Conservation (phyloP, 2,797 vertebrate species). For the Gambusia yucatana region DNA sequence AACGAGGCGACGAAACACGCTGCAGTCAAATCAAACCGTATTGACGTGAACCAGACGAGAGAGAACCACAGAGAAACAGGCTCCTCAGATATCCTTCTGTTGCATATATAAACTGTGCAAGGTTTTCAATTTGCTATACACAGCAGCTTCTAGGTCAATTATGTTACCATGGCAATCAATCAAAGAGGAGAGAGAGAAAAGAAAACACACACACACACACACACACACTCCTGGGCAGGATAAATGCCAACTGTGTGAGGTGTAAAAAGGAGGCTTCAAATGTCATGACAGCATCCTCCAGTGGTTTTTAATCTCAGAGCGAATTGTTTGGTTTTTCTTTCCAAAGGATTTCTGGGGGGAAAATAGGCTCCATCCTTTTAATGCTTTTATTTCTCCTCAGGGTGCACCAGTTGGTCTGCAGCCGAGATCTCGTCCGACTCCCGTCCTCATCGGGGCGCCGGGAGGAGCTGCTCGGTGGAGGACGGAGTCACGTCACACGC, state of each 20-base stretch:
- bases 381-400: constrained; percentile 58
- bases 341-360: neutral
- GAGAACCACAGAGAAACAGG: neutral
- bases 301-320: neutral
- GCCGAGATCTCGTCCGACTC: constrained; percentile 14
- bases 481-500: constrained; percentile 61
- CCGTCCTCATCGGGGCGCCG: constrained; percentile 51
- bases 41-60: neutral
- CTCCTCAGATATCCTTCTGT: neutral
- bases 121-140: constrained; percentile 24
- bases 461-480: constrained; percentile 64
- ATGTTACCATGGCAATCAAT: constrained; percentile 60
- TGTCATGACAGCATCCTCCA: neutral
- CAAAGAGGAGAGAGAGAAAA: neutral
- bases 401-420: constrained; percentile 79
- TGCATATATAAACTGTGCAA: neutral
- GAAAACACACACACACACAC: neutral
- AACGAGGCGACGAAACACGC: neutral
- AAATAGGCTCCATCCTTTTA: neutral
- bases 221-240: constrained; percentile 8
- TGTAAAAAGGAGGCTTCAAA: constrained; percentile 12
- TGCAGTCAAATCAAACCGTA: neutral
- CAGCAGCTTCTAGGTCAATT: constrained; percentile 33
- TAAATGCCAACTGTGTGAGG: constrained; percentile 18
- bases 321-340: neutral